Conservation (phyloP, 2,888 invertebrate species). For the Drosophila suboccidentalis region DNA sequence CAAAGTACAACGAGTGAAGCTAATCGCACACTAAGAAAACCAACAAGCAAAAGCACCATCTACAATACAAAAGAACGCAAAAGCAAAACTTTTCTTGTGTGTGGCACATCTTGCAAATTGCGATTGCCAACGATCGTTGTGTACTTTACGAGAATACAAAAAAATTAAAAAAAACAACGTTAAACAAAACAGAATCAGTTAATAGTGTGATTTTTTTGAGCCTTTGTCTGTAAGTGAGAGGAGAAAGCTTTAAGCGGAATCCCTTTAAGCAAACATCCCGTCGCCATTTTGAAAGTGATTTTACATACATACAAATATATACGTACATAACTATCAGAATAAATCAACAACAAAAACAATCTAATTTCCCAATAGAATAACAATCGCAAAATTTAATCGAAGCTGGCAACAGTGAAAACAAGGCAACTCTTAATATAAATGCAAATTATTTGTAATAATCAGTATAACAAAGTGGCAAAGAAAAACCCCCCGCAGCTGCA, state of each 20-base stretch:
- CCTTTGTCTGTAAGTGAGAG: conserved; percentile 76
- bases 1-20: conserved; percentile 82
- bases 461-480: conserved; percentile 68
- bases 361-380: conserved; percentile 42
- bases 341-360: conserved; percentile 52
- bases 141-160: conserved; percentile 66
- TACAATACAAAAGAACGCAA: conserved; percentile 46
- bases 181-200: conserved; percentile 71
- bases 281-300: conserved; percentile 81
- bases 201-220: conserved; percentile 79
- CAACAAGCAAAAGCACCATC: conserved; percentile 49
- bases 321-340: conserved; percentile 52
- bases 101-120: conserved; percentile 39
- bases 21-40: conserved; percentile 64
- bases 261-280: conserved; percentile 76
- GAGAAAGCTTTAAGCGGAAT: conserved; percentile 80
- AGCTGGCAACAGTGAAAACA: conserved; percentile 57
- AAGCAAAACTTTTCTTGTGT: conserved; percentile 55
- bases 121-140: conserved; percentile 41
- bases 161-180: conserved; percentile 55
- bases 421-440: conserved; percentile 65
- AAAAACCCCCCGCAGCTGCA: conserved; percentile 68
- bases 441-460: conserved; percentile 58
- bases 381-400: conserved; percentile 48
- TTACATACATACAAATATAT: conserved; percentile 68